Evolutionary conservation across 2,797 vertebrate species (phyloP).

Genomic region (Eospalax fontanierii): DNA sequence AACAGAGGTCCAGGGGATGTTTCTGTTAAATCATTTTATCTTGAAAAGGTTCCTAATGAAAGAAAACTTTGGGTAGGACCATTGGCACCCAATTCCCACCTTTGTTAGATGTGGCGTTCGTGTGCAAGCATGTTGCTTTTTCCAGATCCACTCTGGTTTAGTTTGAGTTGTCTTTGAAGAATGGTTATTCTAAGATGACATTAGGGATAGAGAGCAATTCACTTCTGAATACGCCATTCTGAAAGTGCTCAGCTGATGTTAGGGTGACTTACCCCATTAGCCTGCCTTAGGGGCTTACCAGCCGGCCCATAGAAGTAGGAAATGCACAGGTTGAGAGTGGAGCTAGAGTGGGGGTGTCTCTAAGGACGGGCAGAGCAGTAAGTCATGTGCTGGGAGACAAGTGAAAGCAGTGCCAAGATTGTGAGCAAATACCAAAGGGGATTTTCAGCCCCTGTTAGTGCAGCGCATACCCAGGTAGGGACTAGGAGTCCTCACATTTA

Average conservation of each 20-base stretch:
- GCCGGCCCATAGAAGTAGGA: neutral
- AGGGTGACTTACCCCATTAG: neutral
- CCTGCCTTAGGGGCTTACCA: neutral
- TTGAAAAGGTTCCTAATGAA: slow-evolving; percentile 15
- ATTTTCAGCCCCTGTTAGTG: neutral
- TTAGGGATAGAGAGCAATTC: slow-evolving; percentile 11
- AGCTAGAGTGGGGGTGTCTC: neutral
- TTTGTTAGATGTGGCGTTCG: neutral
- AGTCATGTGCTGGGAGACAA: neutral
- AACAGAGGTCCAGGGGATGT: neutral
- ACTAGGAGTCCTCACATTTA: neutral
- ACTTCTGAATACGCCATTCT: neutral
- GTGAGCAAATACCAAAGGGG: neutral
- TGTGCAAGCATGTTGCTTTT: neutral
- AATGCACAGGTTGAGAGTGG: neutral
- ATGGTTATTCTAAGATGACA: slow-evolving; percentile 22
- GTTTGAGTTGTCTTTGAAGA: slow-evolving; percentile 23
- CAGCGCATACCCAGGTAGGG: neutral
- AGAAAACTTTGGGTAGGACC: neutral
- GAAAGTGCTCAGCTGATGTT: neutral
- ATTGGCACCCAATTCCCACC: fast-evolving
- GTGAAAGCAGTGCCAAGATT: neutral
- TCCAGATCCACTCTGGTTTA: slow-evolving; percentile 23
- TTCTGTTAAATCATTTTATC: neutral
- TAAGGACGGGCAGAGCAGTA: neutral